A percentile compares a stretch with the other conserved stretches of the same genome.
These are phyloP conservation scores for Trachymyrmex cornetzi DNA, from an alignment of 1,140 invertebrate species.

Conservation along the genomic window DNA sequence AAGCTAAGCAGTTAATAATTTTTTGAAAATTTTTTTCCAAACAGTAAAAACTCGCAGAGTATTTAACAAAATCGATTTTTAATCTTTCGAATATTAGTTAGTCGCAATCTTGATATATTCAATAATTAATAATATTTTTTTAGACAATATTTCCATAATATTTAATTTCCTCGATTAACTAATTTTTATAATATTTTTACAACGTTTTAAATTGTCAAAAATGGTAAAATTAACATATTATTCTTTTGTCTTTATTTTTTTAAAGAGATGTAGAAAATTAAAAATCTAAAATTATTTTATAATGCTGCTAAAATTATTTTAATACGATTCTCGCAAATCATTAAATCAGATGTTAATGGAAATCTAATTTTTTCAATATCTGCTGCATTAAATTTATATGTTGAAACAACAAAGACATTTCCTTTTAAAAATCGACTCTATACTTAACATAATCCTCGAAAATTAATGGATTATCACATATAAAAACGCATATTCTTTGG, in stretches of 20 bases:
- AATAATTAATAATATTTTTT: not conserved
- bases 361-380: slow-evolving; percentile 8
- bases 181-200: not conserved
- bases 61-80: slow-evolving; percentile 3
- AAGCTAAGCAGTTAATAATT: not conserved
- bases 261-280: not conserved
- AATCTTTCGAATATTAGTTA: not conserved
- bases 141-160: not conserved
- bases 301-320: not conserved
- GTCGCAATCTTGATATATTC: not conserved
- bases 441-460: not conserved
- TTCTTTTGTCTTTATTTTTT: too few species aligned
- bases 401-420: slow-evolving; percentile 24
- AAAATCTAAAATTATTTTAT: slow-evolving; percentile 17
- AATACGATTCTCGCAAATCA: not conserved
- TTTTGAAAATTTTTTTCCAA: not conserved
- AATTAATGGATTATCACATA: slow-evolving; percentile 2
- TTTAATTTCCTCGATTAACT: not conserved
- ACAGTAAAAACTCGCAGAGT: not conserved
- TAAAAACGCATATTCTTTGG: not conserved
- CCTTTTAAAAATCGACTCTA: slow-evolving; percentile 6
- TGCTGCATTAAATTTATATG: not conserved
- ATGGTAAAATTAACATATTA: not conserved
- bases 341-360: not conserved
- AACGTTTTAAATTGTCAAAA: not conserved